Conservation (phyloP, 30 jellyfish, hydroid and myxozoan genomes). For the Nemopilema nomurai region DNA sequence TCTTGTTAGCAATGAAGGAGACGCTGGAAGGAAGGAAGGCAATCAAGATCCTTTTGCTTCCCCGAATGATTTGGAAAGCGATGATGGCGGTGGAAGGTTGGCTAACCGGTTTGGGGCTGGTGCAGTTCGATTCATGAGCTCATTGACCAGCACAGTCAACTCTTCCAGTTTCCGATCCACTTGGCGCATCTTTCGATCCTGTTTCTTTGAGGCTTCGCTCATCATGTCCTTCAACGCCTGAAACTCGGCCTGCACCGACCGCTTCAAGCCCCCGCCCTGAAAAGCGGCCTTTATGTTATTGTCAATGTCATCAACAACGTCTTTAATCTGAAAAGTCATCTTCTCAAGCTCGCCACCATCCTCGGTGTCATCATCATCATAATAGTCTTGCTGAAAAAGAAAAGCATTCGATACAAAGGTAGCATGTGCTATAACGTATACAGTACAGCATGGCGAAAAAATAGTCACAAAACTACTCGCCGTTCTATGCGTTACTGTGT, state of each 20-base stretch:
- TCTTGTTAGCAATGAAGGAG: too few relatives aligned
- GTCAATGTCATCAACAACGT: conserved; percentile 90
- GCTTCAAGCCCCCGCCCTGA: conserved; percentile 60
- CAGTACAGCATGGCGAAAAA: background rate
- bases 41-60: background rate
- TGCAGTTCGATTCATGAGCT: conserved; percentile 55
- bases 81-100: conserved; percentile 66
- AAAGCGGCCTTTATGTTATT: conserved; percentile 57
- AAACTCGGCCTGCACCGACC: conserved; percentile 31
- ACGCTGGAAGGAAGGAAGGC: background rate
- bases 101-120: conserved; percentile 53
- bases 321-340: conserved; percentile 92
- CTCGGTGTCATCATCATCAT: conserved; percentile 88
- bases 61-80: conserved; percentile 44
- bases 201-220: conserved; percentile 12
- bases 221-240: conserved; percentile 31
- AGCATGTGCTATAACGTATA: background rate
- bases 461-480: too few relatives aligned
- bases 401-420: background rate
- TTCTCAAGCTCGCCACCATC: conserved; percentile 91
- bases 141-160: conserved; percentile 49
- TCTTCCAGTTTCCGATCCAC: conserved; percentile 71
- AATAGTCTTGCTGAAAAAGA: conserved; percentile 60
- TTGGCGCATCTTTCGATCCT: conserved; percentile 47
- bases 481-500: background rate